These are phyloP conservation scores for Bombus affinis DNA, from an alignment of 1,140 invertebrate species.

Conservation along the genomic window DNA sequence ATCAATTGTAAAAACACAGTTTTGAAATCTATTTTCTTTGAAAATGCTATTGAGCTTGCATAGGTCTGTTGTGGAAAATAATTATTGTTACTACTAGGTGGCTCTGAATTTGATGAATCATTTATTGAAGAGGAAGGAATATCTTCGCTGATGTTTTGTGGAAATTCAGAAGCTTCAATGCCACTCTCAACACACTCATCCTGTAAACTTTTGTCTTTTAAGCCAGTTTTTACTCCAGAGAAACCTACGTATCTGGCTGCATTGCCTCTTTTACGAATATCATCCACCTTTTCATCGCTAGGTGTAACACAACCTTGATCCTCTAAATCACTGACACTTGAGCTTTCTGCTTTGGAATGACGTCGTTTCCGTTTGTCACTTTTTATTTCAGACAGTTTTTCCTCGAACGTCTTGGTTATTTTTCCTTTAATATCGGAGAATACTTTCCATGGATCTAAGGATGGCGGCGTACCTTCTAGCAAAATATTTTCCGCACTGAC, in stretches of 20 bases:
- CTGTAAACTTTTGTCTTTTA: constrained; percentile 76
- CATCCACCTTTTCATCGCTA: constrained; percentile 70
- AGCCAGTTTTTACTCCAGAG: constrained; percentile 76
- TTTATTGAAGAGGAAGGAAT: neutral
- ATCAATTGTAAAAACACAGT: constrained; percentile 57
- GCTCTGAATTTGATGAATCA: neutral
- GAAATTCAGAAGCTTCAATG: constrained; percentile 83
- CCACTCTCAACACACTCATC: constrained; percentile 83
- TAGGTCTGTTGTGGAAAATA: neutral
- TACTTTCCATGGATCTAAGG: constrained; percentile 83
- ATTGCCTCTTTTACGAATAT: constrained; percentile 58
- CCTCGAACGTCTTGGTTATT: constrained; percentile 87
- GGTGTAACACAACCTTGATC: constrained; percentile 79
- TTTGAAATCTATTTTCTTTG: constrained; percentile 3
- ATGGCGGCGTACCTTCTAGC: constrained; percentile 81
- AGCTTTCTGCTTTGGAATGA: constrained; percentile 80
- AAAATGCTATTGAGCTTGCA: neutral
- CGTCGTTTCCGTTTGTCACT: constrained; percentile 77
- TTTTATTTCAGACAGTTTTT: constrained; percentile 85
- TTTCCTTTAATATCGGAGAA: constrained; percentile 84
- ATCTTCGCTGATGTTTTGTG: constrained; percentile 68
- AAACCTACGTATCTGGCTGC: constrained; percentile 76
- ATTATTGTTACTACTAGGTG: neutral
- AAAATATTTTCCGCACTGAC: constrained; percentile 78
- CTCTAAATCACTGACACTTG: constrained; percentile 85